Evolutionary conservation across 2,888 invertebrate genomes (phyloP), one percentile per base, ranked within the genome.

Genomic region (Phaonia tiefii): DNA sequence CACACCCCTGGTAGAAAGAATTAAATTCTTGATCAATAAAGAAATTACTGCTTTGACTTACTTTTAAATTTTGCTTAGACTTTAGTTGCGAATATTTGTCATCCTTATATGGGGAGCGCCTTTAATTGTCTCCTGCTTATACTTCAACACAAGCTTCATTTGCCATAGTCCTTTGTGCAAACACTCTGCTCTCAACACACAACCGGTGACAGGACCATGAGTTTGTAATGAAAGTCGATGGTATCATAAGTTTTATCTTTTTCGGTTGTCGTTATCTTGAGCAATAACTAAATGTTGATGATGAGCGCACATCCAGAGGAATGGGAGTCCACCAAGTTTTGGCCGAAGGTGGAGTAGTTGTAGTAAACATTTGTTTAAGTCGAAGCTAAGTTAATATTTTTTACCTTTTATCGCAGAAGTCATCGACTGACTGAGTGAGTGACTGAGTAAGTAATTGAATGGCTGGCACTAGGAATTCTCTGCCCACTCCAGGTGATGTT

Each of bases 301-400:
- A n/a, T n/a, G n/a, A n/a, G n/a, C n/a, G n/a, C n/a, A n/a, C n/a
- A n/a, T n/a, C n/a, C 39, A 42, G n/a, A 7, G 39, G n/a, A 11
- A 46, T 15, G 42, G 13, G 0, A 20, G 13, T 1, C 39, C n/a
- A n/a, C n/a, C n/a, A n/a, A n/a, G 15, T 4, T 42, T 39, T 31
- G 3, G 11, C 4, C 25, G 15, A 0, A n/a, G 17, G 22, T 20
- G 1, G 13, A 66, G 13, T 44, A 10, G 46, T n/a, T 42, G 13
- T 20, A 15, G 31, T 22, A 73, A 54, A 42, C 58, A 49, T 49
- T 49, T 49, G 20, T 37, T 56, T 17, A 58, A 66, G 51, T 17
- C 42, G 15, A 76, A 67, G 71, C 49, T n/a, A 58, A 71, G 72
- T 72, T 77, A 72, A 67, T 77, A 77, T 67, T 72, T 77, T n/a